Conservation (phyloP, 2,888 invertebrate genomes). For the Zonitis immaculata region DNA sequence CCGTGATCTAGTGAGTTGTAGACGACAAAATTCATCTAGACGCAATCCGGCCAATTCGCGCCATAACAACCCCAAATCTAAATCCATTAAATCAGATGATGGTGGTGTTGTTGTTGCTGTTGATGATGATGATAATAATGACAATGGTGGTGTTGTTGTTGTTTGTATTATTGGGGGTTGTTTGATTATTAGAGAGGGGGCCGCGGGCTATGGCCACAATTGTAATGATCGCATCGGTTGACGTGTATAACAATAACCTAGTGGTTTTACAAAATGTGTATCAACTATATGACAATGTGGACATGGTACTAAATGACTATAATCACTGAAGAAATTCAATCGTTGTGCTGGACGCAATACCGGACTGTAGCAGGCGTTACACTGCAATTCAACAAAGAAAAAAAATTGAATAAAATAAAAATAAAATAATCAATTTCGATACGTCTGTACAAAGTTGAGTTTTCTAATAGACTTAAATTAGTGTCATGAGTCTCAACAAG, state of each 20-base stretch:
- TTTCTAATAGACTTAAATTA: too few relatives aligned
- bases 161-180: conserved; percentile 33
- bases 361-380: conserved; percentile 88
- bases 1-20: conserved; percentile 48
- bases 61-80: conserved; percentile 48
- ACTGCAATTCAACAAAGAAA: conserved; percentile 54
- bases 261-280: conserved; percentile 91
- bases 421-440: too few relatives aligned
- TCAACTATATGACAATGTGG: conserved; percentile 87
- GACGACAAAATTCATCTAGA: conserved; percentile 48
- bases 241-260: conserved; percentile 78
- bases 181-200: conserved; percentile 51
- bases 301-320: conserved; percentile 87
- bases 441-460: too few relatives aligned
- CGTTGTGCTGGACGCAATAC: conserved; percentile 82
- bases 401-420: too few relatives aligned
- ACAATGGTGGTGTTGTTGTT: conserved; percentile 30
- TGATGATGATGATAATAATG: too few relatives aligned
- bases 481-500: too few relatives aligned
- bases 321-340: conserved; percentile 90
- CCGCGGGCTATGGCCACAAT: conserved; percentile 86
- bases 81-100: conserved; percentile 40
- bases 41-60: conserved; percentile 49
- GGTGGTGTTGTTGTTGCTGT: conserved; percentile 28
- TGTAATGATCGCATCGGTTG: conserved; percentile 55